Evolutionary conservation across 1,140 invertebrate species (phyloP).

Genomic region (Cecropterus lyciades): DNA sequence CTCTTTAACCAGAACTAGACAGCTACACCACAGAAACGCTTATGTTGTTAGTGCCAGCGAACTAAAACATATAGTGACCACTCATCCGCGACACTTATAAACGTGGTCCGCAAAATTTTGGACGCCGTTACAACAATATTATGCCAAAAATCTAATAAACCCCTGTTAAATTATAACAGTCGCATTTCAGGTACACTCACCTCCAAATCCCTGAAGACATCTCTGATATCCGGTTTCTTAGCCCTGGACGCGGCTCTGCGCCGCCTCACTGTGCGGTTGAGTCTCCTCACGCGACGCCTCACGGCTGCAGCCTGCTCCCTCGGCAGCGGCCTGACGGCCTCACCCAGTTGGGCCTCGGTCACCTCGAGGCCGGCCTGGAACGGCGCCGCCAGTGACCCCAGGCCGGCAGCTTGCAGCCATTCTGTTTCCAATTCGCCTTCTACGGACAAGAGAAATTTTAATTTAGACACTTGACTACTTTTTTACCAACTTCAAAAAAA

Average conservation of each 20-base stretch:
- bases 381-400: constrained; percentile 77
- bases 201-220: constrained; percentile 92
- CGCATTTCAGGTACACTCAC: constrained; percentile 56
- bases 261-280: constrained; percentile 92
- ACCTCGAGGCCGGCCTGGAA: constrained; percentile 80
- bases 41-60: too few relatives aligned
- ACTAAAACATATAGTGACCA: too few relatives aligned
- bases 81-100: too few relatives aligned
- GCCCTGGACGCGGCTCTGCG: constrained; percentile 83
- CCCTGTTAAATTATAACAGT: too few relatives aligned
- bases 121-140: too few relatives aligned
- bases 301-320: constrained; percentile 90
- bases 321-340: constrained; percentile 79
- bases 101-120: too few relatives aligned
- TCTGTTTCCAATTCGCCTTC: constrained; percentile 83
- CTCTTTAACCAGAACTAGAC: too few relatives aligned
- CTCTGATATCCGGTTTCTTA: constrained; percentile 90
- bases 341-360: constrained; percentile 79
- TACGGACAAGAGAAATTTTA: constrained; percentile 52
- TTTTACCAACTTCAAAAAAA: too few relatives aligned
- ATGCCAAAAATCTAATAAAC: too few relatives aligned
- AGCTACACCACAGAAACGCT: too few relatives aligned
- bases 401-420: constrained; percentile 80
- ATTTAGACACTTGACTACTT: not conserved
- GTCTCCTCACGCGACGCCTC: constrained; percentile 88